Percentiles rank a stretch among this genome's conserved stretches.
phyloP scores from a whole-genome alignment of 1,140 invertebrate genomes.

The Orchesella cincta region DNA sequence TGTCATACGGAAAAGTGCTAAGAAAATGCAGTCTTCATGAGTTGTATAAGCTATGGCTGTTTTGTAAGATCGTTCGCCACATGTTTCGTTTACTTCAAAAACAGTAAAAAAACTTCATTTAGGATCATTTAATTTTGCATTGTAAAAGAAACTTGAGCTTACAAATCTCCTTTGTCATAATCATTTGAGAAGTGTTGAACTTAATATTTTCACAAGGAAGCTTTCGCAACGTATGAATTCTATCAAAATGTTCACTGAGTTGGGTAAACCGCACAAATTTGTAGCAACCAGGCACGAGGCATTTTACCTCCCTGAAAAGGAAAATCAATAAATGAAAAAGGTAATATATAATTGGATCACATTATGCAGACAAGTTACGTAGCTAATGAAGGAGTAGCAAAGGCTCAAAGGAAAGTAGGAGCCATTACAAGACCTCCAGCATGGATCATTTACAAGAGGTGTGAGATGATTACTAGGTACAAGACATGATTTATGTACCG shows the following conservation, averaged over 20 bases:
- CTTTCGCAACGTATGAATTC: constrained; percentile 1
- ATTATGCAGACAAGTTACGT: background rate
- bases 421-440: constrained; percentile 3
- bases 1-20: constrained; percentile 34
- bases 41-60: constrained; percentile 3
- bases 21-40: constrained; percentile 24
- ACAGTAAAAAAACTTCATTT: background rate
- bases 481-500: constrained; percentile 26
- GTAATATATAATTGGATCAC: background rate
- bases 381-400: background rate
- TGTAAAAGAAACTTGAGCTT: background rate
- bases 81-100: constrained; percentile 26
- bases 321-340: background rate
- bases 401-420: background rate
- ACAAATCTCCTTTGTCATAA: background rate
- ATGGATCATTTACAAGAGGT: constrained; percentile 18
- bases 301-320: constrained; percentile 37
- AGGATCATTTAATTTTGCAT: background rate
- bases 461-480: constrained; percentile 24
- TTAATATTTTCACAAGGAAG: constrained; percentile 18
- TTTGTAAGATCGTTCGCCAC: constrained; percentile 32
- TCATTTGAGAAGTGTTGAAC: constrained; percentile 29
- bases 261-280: constrained; percentile 26
- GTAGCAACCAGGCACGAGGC: constrained; percentile 39
- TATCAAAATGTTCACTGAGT: constrained; percentile 32